A percentile compares a stretch with the other conserved stretches of the same genome.
Evolutionary conservation across 2,888 invertebrate species (phyloP).

Genomic region (Drosophila ustulata): DNA sequence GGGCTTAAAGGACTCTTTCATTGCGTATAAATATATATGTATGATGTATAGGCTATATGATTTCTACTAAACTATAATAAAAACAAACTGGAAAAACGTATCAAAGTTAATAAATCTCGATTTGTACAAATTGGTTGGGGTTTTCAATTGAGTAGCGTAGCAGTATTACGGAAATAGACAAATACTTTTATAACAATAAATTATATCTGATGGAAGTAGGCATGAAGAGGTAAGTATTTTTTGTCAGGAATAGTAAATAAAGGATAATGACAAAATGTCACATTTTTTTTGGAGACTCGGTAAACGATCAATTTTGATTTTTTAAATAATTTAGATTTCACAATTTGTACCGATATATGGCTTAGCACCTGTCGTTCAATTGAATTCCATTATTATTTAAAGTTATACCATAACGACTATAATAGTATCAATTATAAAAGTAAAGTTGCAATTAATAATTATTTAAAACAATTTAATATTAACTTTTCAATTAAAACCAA

Average conservation of each 20-base stretch:
- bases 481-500: too few species aligned
- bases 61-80: slow-evolving; percentile 51
- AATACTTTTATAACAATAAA: background rate
- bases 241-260: background rate
- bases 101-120: slow-evolving; percentile 14
- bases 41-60: slow-evolving; percentile 38
- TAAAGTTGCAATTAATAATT: too few species aligned
- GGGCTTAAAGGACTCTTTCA: slow-evolving; percentile 32
- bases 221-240: slow-evolving; percentile 2
- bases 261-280: too few species aligned
- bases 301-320: background rate
- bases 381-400: too few species aligned
- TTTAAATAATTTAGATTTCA: too few species aligned
- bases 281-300: too few species aligned
- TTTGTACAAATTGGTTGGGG: slow-evolving; percentile 7
- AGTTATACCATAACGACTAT: too few species aligned
- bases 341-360: too few species aligned
- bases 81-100: slow-evolving; percentile 29
- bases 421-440: too few species aligned
- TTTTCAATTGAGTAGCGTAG: background rate
- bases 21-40: slow-evolving; percentile 22
- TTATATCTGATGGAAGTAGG: background rate
- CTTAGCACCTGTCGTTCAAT: too few species aligned
- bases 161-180: background rate
- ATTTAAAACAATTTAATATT: too few species aligned